Percentiles rank a stretch among this genome's conserved stretches.
Conservation (phyloP, 1,140 invertebrate species). For the Drosophila sp. region DNA sequence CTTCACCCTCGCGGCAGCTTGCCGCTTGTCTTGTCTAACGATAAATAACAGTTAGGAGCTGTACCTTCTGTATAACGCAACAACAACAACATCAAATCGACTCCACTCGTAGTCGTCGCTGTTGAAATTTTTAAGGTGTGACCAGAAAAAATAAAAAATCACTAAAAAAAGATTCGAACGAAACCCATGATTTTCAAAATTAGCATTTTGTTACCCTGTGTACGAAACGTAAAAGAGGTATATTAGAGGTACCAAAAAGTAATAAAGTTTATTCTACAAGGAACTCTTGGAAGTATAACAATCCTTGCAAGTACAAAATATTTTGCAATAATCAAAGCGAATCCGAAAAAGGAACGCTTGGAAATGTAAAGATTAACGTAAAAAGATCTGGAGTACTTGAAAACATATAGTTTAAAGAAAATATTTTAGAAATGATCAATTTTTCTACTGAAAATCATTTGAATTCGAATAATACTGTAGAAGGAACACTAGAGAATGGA, state of each 20-base stretch:
- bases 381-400: no score
- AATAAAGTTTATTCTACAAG: no score
- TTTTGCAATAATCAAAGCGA: no score
- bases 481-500: no score
- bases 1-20: constrained; percentile 54
- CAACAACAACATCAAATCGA: constrained; percentile 32
- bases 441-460: no score
- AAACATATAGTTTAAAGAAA: no score
- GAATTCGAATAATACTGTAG: no score
- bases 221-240: not conserved
- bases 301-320: no score
- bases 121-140: constrained; percentile 78
- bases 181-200: constrained; percentile 82
- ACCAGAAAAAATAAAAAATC: constrained; percentile 59
- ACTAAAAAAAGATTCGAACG: constrained; percentile 50
- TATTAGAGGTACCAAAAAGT: not conserved
- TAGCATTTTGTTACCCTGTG: constrained; percentile 65
- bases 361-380: no score
- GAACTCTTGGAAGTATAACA: no score
- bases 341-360: no score
- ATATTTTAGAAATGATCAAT: no score
- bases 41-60: constrained; percentile 79
- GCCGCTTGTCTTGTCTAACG: constrained; percentile 78
- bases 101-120: constrained; percentile 30
- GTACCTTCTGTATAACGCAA: constrained; percentile 74